Evolutionary conservation across 2,113 vertebrate genomes (phyloP).

Genomic region (Megalops atlanticus): DNA sequence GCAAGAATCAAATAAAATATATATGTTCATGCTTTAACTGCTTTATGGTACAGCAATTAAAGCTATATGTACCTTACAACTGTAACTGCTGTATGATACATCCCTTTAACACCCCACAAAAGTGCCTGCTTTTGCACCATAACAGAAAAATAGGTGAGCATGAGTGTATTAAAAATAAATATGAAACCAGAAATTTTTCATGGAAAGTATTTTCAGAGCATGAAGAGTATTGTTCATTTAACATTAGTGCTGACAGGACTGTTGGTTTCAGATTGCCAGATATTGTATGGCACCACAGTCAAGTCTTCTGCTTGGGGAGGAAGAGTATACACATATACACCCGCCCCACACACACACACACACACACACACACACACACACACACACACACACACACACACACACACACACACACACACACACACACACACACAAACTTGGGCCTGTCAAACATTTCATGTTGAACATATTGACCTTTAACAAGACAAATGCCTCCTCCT

Average conservation of each 20-base stretch:
- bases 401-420: no score
- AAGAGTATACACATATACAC: no score
- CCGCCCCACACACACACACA: no score
- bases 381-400: no score
- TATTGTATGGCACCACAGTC: background rate
- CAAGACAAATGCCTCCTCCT: no score
- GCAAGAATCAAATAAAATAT: conserved; percentile 3
- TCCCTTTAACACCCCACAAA: background rate
- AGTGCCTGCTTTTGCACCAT: background rate
- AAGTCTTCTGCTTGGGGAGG: no score
- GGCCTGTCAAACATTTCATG: no score
- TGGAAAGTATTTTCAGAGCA: background rate
- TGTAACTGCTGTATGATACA: background rate
- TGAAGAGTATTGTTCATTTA: background rate
- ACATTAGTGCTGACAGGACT: background rate
- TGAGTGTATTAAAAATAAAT: background rate
- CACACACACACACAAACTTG: no score
- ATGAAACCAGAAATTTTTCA: background rate
- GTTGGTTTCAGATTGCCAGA: background rate
- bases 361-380: no score
- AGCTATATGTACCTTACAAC: no score
- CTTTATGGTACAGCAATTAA: background rate
- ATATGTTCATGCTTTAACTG: background rate
- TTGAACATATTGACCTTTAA: no score
- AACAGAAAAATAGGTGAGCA: background rate